Percentiles rank a stretch among this genome's conserved stretches.
phyloP scores from a whole-genome alignment of 2,113 vertebrate species.

The Harpagus bidentatus region DNA sequence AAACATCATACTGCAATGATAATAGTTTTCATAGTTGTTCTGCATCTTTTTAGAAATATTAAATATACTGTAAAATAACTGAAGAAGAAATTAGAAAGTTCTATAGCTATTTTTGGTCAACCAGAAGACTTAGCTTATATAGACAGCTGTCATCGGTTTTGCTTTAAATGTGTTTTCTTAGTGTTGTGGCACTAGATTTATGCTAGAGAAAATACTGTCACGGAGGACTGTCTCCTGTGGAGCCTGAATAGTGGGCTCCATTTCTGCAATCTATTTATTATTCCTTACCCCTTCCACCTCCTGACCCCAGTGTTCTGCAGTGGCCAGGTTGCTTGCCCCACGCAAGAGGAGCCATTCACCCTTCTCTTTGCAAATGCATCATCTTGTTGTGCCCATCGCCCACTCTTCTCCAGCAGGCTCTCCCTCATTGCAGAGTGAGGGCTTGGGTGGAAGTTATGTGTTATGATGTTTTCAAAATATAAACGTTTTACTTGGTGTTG shows the following conservation, averaged over 20 bases:
- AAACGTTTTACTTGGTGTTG: background rate
- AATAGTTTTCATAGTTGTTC: background rate
- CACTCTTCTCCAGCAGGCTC: background rate
- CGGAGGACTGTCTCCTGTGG: background rate
- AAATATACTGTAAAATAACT: background rate
- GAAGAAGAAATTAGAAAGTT: background rate
- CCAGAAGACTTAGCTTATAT: background rate
- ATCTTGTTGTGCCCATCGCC: background rate
- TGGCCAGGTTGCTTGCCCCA: background rate
- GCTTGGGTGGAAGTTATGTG: rapidly evolving
- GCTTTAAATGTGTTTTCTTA: background rate
- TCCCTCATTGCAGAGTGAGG: background rate
- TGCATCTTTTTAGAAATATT: background rate
- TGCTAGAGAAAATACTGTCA: background rate
- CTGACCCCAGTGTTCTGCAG: background rate
- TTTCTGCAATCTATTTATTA: background rate
- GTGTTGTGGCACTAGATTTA: background rate
- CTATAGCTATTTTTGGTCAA: background rate
- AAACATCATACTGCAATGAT: background rate
- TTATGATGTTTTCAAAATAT: background rate
- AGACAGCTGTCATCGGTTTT: background rate
- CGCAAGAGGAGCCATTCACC: background rate
- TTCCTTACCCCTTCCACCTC: background rate
- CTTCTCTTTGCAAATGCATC: background rate
- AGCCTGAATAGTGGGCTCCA: background rate